phyloP scores from a whole-genome alignment of 1,140 invertebrate genomes.

The Steinernema feltiae region DNA sequence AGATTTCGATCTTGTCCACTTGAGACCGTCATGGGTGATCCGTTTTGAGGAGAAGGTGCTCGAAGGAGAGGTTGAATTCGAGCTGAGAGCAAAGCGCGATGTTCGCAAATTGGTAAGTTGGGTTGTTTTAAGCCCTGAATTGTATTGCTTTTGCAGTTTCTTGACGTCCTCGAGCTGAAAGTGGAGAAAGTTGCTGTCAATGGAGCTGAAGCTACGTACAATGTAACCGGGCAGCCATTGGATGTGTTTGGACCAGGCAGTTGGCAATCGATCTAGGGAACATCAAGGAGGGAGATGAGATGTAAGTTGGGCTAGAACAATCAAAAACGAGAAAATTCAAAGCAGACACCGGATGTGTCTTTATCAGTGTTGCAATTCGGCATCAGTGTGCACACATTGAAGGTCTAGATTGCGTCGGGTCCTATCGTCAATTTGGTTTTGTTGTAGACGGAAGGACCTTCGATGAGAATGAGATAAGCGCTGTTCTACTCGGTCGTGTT shows the following conservation, averaged over 20 bases:
- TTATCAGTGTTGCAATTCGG: background rate
- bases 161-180: background rate
- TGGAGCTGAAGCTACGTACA: background rate
- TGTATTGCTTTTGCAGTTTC: background rate
- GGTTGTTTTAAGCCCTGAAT: background rate
- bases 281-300: background rate
- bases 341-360: no score
- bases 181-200: background rate
- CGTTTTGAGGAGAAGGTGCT: constrained; percentile 4
- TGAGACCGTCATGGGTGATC: background rate
- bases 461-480: no score
- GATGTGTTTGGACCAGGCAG: background rate
- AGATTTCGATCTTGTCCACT: background rate
- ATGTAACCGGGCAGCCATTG: background rate
- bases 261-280: background rate
- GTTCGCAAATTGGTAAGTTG: background rate
- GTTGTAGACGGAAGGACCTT: no score
- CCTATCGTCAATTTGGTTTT: no score
- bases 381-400: no score
- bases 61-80: background rate
- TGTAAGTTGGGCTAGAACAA: background rate
- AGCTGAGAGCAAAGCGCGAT: background rate
- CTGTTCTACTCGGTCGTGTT: no score
- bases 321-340: no score
- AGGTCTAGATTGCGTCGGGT: no score